phyloP scores from a whole-genome alignment of 2,113 vertebrate species.

The human region DNA sequence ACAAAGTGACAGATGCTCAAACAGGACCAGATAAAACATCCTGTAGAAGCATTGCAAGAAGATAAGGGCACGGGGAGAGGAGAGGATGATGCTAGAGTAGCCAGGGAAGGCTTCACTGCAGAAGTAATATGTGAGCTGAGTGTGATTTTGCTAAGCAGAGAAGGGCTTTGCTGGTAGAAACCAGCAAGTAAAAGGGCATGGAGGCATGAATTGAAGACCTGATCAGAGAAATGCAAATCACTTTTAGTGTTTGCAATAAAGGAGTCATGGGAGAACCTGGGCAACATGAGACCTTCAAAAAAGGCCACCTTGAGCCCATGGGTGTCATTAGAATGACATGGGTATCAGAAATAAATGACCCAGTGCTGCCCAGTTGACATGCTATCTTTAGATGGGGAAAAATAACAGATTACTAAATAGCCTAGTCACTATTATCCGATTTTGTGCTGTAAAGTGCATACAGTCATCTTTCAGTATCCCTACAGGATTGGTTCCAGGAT shows the following conservation, averaged over 20 bases:
- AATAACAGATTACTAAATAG: neutral
- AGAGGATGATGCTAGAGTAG: too few relatives aligned
- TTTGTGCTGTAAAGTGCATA: neutral
- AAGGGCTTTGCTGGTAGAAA: neutral
- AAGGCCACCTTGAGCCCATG: neutral
- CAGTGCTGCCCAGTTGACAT: neutral
- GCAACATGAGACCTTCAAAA: neutral
- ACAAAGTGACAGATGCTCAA: neutral
- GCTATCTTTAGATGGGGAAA: neutral
- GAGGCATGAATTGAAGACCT: neutral
- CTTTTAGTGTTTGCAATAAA: neutral
- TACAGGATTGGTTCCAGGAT: neutral
- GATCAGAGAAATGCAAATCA: neutral
- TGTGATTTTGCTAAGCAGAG: neutral
- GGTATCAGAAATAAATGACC: neutral
- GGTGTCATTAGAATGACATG: neutral
- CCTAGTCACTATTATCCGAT: neutral
- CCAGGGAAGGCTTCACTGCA: neutral
- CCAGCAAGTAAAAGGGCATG: neutral
- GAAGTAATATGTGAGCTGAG: neutral
- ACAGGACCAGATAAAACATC: neutral
- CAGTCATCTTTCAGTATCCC: neutral
- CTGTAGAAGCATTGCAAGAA: neutral
- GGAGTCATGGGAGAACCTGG: neutral
- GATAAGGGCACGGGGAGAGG: rapidly evolving